Evolutionary conservation across 2,888 invertebrate genomes (phyloP), one percentile per base, ranked within the genome.

Genomic region (Hyposoter dolosus): DNA sequence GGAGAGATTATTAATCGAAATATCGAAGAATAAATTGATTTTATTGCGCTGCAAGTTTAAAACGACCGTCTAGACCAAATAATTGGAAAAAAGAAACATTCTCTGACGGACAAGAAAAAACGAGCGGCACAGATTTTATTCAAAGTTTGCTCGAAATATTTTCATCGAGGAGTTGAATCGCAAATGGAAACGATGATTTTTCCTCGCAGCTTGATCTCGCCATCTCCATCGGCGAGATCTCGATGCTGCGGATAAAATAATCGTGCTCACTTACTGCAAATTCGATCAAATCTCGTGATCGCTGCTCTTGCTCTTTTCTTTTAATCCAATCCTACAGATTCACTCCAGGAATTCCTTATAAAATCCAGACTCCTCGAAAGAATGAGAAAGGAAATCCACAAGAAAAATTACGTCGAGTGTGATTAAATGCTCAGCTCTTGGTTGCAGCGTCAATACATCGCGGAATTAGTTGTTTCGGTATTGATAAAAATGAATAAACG

Each of bases 211-310:
- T n/a, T 23, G 7, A 40, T 43, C 43, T 40, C 28, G 19, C 23
- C 28, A 43, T 35, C 23, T 15, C 60, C 23, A 35, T 15, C 0
- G 6, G 6, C 56, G 19, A 35, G 15, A 23, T 60, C 23, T 60
- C 43, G 19, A 15, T 74, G 23, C 60, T 15, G 19, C 74, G 5
- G 40, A 35, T 23, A 12, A 60, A 74, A 74, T 56, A 56, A 74
- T 74, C 56, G 23, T 23, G 7, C 40, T 23, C 43, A 43, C 40
- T 74, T 7, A 9, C 60, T 45, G 9, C 15, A 53, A 72, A 40
- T 40, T 74, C 56, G 19, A 74, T 74, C 1, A 28, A 56, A 40
- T 74, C 56, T 43, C 40, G 40, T 43, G 56, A 43, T 56, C 56
- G 69, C 23, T n/a, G 12, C 19, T 15, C 35, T 28, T 56, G 19